Percentiles rank a stretch among this genome's conserved stretches.
Conservation (phyloP, 2,797 vertebrate species). For the Hafferia zeledoni region DNA sequence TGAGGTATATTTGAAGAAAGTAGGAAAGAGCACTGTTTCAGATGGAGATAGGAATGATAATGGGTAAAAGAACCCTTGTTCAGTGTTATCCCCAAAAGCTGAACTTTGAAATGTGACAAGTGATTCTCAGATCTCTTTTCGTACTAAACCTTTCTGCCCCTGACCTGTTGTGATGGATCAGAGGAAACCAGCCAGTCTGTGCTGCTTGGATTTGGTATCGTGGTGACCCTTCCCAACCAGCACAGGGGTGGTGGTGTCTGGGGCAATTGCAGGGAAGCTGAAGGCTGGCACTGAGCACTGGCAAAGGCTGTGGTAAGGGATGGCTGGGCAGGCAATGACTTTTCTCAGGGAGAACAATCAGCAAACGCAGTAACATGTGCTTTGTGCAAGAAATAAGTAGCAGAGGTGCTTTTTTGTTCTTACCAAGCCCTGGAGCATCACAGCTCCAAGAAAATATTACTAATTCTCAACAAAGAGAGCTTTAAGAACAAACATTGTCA, state of each 20-base stretch:
- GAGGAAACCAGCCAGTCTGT: background rate
- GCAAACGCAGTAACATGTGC: background rate
- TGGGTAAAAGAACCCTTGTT: background rate
- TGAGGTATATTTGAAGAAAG: background rate
- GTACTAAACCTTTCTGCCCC: background rate
- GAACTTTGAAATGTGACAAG: background rate
- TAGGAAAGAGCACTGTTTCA: background rate
- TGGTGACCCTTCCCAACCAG: background rate
- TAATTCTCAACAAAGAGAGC: background rate
- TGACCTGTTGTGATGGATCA: background rate
- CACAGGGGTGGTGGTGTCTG: fast-evolving
- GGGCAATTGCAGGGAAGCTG: background rate
- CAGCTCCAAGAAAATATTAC: background rate
- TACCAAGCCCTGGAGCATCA: background rate
- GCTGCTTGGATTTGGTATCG: background rate
- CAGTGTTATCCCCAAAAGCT: background rate
- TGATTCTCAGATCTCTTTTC: background rate
- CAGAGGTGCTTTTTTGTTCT: background rate
- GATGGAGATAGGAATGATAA: background rate
- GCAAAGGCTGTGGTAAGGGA: background rate
- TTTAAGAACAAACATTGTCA: background rate
- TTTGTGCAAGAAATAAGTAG: background rate
- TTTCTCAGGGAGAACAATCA: background rate
- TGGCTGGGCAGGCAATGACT: background rate
- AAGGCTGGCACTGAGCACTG: background rate